Conservation (phyloP, 2,797 vertebrate species). For the Eulemur rubriventer region DNA sequence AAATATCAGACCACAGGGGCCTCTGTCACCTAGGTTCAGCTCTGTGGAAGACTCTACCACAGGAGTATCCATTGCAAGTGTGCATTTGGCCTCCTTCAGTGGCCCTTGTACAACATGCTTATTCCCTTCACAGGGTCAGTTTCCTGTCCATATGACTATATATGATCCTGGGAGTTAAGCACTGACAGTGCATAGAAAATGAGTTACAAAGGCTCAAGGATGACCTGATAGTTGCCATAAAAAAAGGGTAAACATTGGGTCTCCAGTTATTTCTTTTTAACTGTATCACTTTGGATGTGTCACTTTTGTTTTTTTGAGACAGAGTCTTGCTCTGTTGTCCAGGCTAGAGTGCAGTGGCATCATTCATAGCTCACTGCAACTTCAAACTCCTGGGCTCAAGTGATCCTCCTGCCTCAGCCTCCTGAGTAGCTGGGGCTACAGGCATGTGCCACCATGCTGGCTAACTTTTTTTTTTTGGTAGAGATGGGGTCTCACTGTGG, state of each 20-base stretch:
- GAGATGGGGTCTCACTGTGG: not conserved
- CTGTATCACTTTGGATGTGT: not conserved
- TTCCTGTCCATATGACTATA: not conserved
- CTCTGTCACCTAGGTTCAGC: not conserved
- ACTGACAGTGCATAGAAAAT: not conserved
- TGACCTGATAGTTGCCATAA: not conserved
- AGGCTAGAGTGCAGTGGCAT: not conserved
- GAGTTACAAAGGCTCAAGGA: not conserved
- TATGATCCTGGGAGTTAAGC: not conserved
- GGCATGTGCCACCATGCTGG: no score
- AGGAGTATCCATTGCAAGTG: accelerated
- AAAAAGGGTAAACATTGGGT: not conserved
- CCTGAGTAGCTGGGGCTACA: not conserved
- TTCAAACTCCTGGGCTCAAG: not conserved
- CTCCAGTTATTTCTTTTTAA: not conserved
- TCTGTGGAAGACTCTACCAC: not conserved
- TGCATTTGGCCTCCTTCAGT: not conserved
- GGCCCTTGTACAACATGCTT: not conserved
- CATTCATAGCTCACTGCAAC: not conserved
- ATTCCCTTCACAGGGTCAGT: not conserved
- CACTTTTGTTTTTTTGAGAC: not conserved
- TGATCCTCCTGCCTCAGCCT: not conserved
- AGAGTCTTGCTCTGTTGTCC: not conserved
- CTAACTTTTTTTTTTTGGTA: not conserved
- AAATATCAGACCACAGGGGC: not conserved